phyloP scores from a whole-genome alignment of 2,797 vertebrate genomes.

The Halcyon smyrnensis region DNA sequence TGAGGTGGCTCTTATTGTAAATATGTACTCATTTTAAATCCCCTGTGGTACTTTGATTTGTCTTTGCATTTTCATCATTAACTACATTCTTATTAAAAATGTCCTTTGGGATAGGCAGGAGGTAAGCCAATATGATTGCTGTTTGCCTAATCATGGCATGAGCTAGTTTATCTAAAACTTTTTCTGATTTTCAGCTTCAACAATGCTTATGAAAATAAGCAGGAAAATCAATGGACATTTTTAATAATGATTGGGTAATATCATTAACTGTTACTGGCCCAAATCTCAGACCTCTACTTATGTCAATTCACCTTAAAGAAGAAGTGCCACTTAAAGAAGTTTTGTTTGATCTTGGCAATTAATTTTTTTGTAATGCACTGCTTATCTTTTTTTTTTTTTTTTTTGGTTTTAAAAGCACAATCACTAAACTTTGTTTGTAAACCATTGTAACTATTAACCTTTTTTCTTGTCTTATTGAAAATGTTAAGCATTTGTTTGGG shows the following conservation, averaged over 20 bases:
- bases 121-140: conserved; percentile 74
- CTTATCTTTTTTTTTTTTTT: conserved; percentile 82
- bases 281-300: conserved; percentile 83
- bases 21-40: conserved; percentile 92
- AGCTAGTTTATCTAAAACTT: conserved; percentile 72
- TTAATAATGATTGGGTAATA: conserved; percentile 70
- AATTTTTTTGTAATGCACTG: conserved; percentile 97
- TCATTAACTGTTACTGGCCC: conserved; percentile 80
- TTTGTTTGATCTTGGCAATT: conserved; percentile 77
- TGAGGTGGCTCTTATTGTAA: conserved; percentile 89
- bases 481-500: conserved; percentile 86
- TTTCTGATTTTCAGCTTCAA: conserved; percentile 75
- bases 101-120: conserved; percentile 76
- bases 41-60: conserved; percentile 91
- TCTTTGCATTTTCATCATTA: conserved; percentile 87
- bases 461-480: conserved; percentile 89
- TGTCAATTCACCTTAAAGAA: conserved; percentile 91
- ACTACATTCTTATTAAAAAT: conserved; percentile 93
- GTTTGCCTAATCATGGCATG: conserved; percentile 68
- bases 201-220: conserved; percentile 66
- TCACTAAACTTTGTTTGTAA: conserved; percentile 99
- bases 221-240: conserved; percentile 75
- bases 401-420: conserved; percentile 99
- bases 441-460: conserved; percentile 99
- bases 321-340: conserved; percentile 96